Evolutionary conservation across 2,797 vertebrate species (phyloP).

Genomic region (Cyclopterus lumpus): DNA sequence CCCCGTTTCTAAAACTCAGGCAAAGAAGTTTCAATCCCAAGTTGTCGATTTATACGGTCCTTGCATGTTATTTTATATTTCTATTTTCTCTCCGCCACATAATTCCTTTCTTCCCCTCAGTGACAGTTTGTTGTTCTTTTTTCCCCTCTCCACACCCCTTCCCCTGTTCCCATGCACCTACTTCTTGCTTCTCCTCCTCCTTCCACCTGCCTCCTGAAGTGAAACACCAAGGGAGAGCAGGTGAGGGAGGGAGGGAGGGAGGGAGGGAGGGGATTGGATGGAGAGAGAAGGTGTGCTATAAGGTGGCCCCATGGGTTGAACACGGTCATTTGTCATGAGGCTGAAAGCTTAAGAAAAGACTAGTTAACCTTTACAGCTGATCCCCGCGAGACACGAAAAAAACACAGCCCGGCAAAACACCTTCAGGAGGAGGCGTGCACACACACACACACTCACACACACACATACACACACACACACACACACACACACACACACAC

Average conservation of each 20-base stretch:
- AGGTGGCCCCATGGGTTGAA: conserved; percentile 80
- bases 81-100: neutral
- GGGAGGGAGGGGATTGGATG: conserved; percentile 49
- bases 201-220: conserved; percentile 53
- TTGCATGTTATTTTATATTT: conserved; percentile 24
- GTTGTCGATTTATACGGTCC: conserved; percentile 22
- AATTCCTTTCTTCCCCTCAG: conserved; percentile 29
- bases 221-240: conserved; percentile 46
- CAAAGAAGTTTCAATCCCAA: conserved; percentile 23
- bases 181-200: conserved; percentile 52
- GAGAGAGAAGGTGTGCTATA: conserved; percentile 72
- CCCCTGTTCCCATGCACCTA: conserved; percentile 42
- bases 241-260: conserved; percentile 6
- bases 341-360: conserved; percentile 90
- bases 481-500: conserved; percentile 22
- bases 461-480: conserved; percentile 17
- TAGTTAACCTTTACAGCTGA: conserved; percentile 88
- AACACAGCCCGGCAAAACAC: conserved; percentile 76
- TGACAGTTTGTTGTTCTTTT: conserved; percentile 43
- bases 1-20: conserved; percentile 32
- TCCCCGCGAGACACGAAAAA: conserved; percentile 73
- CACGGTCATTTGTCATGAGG: conserved; percentile 86
- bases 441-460: conserved; percentile 22
- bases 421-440: conserved; percentile 55
- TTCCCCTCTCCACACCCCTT: neutral